Percentiles rank a stretch among this genome's conserved stretches.
These are phyloP conservation scores for Macrocentrus cingulum DNA, from an alignment of 1,140 invertebrate species.

Conservation along the genomic window DNA sequence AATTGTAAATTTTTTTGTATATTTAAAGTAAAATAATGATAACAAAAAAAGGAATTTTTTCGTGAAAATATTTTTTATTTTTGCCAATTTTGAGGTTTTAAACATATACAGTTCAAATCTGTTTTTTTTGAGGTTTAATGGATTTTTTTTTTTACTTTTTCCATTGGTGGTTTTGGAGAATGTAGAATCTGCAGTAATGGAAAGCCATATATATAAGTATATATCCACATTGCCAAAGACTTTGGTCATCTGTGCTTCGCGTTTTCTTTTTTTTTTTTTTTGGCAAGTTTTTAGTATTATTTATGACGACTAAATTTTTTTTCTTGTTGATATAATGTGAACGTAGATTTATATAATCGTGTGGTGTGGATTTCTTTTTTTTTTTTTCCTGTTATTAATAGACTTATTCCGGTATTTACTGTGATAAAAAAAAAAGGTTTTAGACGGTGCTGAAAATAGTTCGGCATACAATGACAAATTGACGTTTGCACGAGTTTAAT, in stretches of 20 bases:
- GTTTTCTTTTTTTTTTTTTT: conserved; percentile 6
- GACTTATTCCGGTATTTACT: conserved; percentile 25
- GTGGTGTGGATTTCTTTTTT: conserved; percentile 16
- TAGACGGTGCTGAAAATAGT: conserved; percentile 24
- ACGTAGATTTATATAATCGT: conserved; percentile 12
- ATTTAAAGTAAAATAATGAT: background rate
- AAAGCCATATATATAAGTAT: conserved; percentile 12
- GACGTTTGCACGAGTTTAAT: too few species aligned
- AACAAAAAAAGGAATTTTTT: background rate
- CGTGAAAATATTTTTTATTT: conserved; percentile 9
- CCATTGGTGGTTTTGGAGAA: background rate
- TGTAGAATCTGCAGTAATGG: background rate
- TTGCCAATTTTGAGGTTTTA: too few species aligned
- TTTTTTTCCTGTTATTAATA: conserved; percentile 18
- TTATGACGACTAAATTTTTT: background rate
- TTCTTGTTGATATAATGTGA: conserved; percentile 5
- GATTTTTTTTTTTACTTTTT: conserved; percentile 11
- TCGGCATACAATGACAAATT: conserved; percentile 36
- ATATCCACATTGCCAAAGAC: conserved; percentile 5
- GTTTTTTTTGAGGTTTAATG: too few species aligned
- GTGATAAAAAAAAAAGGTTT: conserved; percentile 23
- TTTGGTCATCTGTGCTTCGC: conserved; percentile 10
- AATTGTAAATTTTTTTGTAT: conserved; percentile 33
- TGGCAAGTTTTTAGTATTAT: conserved; percentile 12
- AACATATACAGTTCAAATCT: too few species aligned